Base-by-base conservation (phyloP, 2,113 vertebrate genomes). In the Guaruba guarouba region DNA sequence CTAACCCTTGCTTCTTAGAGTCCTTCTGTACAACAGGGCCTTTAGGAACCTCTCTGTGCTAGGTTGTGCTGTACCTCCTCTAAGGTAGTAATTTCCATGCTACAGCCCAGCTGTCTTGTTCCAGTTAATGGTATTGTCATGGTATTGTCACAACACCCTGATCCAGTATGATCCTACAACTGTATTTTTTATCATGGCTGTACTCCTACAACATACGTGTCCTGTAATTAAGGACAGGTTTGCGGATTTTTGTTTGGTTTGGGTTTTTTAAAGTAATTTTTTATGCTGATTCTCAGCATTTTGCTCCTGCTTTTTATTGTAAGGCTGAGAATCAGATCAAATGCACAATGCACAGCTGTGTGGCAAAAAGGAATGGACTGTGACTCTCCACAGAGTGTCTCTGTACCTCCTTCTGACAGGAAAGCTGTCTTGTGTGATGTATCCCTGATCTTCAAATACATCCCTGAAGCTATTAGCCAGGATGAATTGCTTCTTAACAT, bases 381-480 rank as follows among this genome's bases (percentile, higher is more conserved):
- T 68, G 88, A 33, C 41, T 37, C 11, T 41, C 37, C 2, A 0
- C 70, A 28, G 12, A 39, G 43, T 70, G 90, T 81, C 29, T n/a
- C 43, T 57, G 9, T n/a, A 33, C 77, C 37, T 88, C 27, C n/a
- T 79, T 19, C 29, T 84, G 74, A 91, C 62, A 70, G 41, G 33
- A 86, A 76, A 76, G 12, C 66, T 82, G 69, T 71, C 83, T 74
- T 0, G 8, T 71, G 73, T 84, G 73, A 68, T 88, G 46, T 67
- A 64, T 51, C 66, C 61, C 70, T 0, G 1, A 76, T 86, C 81
- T 86, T 89, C 83, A 88, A 44, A 86, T 82, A 43, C 29, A 44
- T 51, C 89, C 93, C 89, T 91, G 41, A 62, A 93, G 91, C 93
- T 78, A 79, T 84, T 87, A 95, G 66, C 86, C 57, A 69, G 81